Conservation (phyloP, 1,140 invertebrate species). For the Triops cancriformis region DNA sequence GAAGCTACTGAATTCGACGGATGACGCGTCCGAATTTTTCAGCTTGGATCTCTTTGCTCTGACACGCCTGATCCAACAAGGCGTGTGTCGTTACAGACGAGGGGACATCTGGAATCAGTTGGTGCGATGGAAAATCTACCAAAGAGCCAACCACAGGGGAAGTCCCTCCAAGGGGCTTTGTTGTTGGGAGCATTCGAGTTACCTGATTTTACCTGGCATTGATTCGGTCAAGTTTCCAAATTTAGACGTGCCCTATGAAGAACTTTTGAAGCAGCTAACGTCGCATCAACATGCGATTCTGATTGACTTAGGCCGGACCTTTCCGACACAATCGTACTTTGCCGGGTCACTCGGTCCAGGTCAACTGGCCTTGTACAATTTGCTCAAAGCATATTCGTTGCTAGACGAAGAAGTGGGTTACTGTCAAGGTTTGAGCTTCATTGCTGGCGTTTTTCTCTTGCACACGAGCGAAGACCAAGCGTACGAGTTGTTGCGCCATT, state of each 20-base stretch:
- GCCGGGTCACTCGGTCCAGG: conserved; percentile 75
- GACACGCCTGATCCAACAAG: conserved; percentile 42
- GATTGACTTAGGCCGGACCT: conserved; percentile 84
- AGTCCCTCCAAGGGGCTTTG: not conserved
- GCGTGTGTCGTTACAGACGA: conserved; percentile 73
- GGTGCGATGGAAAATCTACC: conserved; percentile 38
- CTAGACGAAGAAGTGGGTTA: conserved; percentile 90
- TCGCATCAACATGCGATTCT: conserved; percentile 91
- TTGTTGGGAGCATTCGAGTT: not conserved
- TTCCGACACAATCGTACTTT: conserved; percentile 88
- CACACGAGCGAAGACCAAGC: conserved; percentile 87
- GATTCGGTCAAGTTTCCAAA: conserved; percentile 58
- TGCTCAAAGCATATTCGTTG: conserved; percentile 91
- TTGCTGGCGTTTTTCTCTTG: conserved; percentile 81
- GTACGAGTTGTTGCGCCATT: conserved; percentile 73
- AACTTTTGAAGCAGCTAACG: conserved; percentile 75
- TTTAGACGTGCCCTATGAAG: conserved; percentile 68
- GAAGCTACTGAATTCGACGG: conserved; percentile 49
- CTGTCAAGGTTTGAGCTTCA: conserved; percentile 90
- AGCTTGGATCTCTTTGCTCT: conserved; percentile 29
- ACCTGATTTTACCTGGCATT: conserved; percentile 48
- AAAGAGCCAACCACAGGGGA: not conserved
- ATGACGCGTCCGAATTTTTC: conserved; percentile 4
- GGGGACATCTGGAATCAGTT: conserved; percentile 89
- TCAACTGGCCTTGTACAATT: conserved; percentile 85